These are phyloP conservation scores for Rhagonycha lutea DNA, from an alignment of 2,888 invertebrate species.

Conservation along the genomic window DNA sequence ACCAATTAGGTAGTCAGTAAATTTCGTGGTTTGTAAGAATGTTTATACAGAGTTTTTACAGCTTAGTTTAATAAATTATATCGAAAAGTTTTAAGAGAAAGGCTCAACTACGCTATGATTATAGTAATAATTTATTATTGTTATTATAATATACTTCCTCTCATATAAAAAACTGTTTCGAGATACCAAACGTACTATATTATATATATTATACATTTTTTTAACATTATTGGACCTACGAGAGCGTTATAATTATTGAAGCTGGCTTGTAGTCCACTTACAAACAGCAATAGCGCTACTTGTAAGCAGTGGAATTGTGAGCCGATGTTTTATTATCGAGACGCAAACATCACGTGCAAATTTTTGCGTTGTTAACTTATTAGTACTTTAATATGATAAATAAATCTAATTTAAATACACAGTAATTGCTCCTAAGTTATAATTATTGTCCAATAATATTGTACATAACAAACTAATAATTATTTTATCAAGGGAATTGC, in stretches of 20 bases:
- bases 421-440: neutral
- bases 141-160: too few species aligned
- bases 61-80: too few species aligned
- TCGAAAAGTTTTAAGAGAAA: too few species aligned
- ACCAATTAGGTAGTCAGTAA: too few species aligned
- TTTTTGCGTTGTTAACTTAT: neutral
- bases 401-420: neutral
- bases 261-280: neutral
- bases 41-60: too few species aligned
- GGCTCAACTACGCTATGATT: too few species aligned
- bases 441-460: neutral
- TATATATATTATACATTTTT: too few species aligned
- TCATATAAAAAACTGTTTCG: neutral
- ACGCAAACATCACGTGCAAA: neutral
- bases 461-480: neutral
- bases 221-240: neutral
- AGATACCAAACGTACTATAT: neutral
- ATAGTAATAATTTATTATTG: too few species aligned
- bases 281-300: neutral
- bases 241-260: neutral
- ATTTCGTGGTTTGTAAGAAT: too few species aligned
- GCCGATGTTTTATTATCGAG: neutral
- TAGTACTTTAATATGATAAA: neutral
- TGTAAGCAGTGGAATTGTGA: neutral
- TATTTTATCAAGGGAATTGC: neutral